Conservation (phyloP, 2,113 vertebrate genomes). For the Triplophysa siluroides region DNA sequence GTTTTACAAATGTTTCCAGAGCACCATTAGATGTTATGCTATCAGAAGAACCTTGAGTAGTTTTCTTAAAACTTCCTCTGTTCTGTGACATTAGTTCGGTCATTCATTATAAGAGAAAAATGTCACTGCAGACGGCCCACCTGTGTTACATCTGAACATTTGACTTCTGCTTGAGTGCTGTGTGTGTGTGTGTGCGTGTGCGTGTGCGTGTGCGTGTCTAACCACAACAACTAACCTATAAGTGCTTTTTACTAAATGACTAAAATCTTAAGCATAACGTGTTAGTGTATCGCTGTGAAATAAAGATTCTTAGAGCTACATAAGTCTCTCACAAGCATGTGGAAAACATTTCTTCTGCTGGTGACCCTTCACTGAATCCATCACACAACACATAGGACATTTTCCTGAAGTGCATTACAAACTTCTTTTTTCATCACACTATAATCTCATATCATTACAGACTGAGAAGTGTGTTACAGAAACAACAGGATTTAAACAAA, state of each 20-base stretch:
- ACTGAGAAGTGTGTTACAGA: conserved; percentile 8
- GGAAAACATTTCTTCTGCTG: conserved; percentile 55
- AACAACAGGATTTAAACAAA: conserved; percentile 56
- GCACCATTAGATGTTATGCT: not conserved
- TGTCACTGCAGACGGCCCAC: not conserved
- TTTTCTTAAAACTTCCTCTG: not conserved
- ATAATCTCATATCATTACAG: not conserved
- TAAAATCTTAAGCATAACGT: too few species aligned
- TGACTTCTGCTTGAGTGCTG: not conserved
- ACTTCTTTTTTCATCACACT: conserved; percentile 32
- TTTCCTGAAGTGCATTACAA: conserved; percentile 55
- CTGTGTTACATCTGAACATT: not conserved
- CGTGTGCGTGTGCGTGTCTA: not conserved
- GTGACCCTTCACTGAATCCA: too few species aligned
- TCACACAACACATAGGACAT: not conserved
- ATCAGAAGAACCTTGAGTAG: not conserved
- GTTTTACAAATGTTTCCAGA: not conserved
- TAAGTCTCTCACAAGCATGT: conserved; percentile 45
- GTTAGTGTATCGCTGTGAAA: too few species aligned
- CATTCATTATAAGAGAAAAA: not conserved
- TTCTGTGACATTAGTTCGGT: not conserved
- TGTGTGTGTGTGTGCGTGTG: not conserved
- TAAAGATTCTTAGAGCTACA: too few species aligned
- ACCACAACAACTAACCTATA: not conserved
- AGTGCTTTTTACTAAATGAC: too few species aligned